Percentiles rank a stretch among this genome's conserved stretches.
Conservation (phyloP, 2,113 vertebrate species). For the Vireo altiloquus region DNA sequence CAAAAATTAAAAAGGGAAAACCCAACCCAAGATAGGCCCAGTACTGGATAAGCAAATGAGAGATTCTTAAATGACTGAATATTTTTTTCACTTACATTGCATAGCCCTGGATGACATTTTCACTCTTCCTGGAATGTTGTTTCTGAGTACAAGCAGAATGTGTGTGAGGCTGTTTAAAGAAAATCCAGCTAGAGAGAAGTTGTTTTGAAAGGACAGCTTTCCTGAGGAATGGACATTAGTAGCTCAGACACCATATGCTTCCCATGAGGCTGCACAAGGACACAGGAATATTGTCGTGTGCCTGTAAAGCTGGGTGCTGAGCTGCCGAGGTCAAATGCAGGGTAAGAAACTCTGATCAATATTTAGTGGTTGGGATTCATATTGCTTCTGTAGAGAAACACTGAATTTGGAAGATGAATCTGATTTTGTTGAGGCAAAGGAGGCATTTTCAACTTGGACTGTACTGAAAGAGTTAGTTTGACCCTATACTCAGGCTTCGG, state of each 20-base stretch:
- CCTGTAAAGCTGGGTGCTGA: not conserved
- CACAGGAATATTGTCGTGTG: rapidly evolving
- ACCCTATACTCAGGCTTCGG: not conserved
- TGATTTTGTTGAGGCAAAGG: not conserved
- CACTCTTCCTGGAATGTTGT: not conserved
- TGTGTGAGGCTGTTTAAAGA: not conserved
- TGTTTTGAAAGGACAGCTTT: not conserved
- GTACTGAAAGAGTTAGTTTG: not conserved
- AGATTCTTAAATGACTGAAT: not conserved
- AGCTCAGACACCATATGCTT: not conserved
- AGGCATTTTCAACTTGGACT: not conserved
- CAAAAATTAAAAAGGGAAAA: not conserved
- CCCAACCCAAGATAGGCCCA: not conserved
- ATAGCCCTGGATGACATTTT: not conserved
- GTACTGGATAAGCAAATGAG: not conserved
- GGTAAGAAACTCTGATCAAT: not conserved
- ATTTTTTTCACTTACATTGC: not conserved
- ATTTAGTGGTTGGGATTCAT: not conserved
- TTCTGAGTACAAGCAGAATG: not conserved
- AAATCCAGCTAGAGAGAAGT: not conserved
- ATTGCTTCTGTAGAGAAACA: not conserved
- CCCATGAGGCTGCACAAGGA: not conserved
- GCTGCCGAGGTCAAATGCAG: not conserved
- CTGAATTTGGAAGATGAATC: not conserved
- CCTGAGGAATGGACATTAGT: not conserved